Evolutionary conservation across 2,797 vertebrate genomes (phyloP).

Genomic region (Crenichthys baileyi): DNA sequence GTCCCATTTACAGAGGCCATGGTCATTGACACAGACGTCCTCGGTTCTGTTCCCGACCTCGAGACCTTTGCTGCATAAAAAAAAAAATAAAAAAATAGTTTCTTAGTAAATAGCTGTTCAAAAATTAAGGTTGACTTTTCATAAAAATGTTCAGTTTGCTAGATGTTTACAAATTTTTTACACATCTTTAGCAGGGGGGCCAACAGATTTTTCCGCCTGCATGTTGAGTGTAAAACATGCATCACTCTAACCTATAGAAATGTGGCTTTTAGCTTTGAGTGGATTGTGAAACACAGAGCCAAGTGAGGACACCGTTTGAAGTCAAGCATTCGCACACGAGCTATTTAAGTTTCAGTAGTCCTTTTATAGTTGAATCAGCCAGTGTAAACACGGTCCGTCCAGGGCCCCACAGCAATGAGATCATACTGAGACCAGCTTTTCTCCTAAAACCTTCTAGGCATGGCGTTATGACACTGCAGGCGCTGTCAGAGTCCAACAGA

Average conservation of each 20-base stretch:
- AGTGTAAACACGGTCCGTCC: constrained; percentile 67
- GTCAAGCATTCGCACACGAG: constrained; percentile 64
- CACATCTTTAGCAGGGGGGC: neutral
- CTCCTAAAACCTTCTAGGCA: constrained; percentile 83
- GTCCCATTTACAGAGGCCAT: no score
- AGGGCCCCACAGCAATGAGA: constrained; percentile 56
- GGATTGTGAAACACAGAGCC: constrained; percentile 54
- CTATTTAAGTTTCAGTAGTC: constrained; percentile 69
- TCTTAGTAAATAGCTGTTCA: neutral
- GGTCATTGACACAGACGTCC: no score
- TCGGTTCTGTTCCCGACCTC: no score
- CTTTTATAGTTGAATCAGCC: constrained; percentile 68
- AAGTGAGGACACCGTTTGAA: constrained; percentile 56
- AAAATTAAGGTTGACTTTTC: neutral
- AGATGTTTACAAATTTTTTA: neutral
- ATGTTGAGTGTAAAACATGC: constrained; percentile 60
- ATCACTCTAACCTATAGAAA: constrained; percentile 48
- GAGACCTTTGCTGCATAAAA: no score
- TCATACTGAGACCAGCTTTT: constrained; percentile 71
- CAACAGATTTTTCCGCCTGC: constrained; percentile 30
- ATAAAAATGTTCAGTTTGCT: neutral
- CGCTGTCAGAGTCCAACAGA: constrained; percentile 94
- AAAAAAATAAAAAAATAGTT: neutral
- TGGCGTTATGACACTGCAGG: constrained; percentile 95
- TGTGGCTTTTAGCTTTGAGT: constrained; percentile 52